Conservation (phyloP, 2,113 vertebrate species). For the Sigmodon hispidus region DNA sequence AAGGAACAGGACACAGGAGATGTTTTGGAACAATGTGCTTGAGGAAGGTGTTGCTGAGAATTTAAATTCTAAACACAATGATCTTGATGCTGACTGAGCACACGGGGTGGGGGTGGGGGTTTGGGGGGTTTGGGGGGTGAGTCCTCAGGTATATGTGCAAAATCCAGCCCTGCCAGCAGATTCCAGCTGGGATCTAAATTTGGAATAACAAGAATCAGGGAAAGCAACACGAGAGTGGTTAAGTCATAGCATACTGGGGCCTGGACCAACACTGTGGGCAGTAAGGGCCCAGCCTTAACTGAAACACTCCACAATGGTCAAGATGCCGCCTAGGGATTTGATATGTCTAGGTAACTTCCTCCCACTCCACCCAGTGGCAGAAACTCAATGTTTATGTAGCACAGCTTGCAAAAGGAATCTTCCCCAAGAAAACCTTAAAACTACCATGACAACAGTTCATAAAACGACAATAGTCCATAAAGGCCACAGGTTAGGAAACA, state of each 20-base stretch:
- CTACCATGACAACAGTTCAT: neutral
- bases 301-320: neutral
- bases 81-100: neutral
- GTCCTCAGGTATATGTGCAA: neutral
- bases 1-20: neutral
- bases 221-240: neutral
- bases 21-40: neutral
- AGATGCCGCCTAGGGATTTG: neutral
- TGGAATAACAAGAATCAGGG: neutral
- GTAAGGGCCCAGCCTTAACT: neutral
- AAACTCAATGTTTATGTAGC: slow-evolving; percentile 11
- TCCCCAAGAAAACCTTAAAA: neutral
- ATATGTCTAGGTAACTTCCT: neutral
- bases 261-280: neutral
- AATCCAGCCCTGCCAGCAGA: neutral
- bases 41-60: neutral
- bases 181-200: neutral
- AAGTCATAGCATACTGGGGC: neutral
- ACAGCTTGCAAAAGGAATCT: neutral
- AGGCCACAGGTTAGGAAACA: neutral
- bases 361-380: neutral
- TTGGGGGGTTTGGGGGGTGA: too few species aligned
- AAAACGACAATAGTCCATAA: neutral
- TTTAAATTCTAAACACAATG: neutral
- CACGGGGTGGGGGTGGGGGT: neutral